phyloP scores from a whole-genome alignment of 2,797 vertebrate genomes.

The Dicrostonyx torquatus region DNA sequence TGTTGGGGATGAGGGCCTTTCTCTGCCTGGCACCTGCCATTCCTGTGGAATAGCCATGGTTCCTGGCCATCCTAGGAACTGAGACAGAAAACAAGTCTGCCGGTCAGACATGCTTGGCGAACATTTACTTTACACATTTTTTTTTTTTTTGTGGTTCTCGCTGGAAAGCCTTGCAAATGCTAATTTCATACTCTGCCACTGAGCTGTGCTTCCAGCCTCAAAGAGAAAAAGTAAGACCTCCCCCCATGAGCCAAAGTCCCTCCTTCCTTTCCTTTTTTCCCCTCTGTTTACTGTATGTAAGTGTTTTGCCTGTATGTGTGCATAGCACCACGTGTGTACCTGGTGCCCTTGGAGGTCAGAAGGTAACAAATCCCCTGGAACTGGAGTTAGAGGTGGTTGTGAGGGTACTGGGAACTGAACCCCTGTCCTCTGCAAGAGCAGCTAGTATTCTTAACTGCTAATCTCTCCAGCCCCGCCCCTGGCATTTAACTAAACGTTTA shows the following conservation, averaged over 20 bases:
- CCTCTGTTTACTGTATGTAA: neutral
- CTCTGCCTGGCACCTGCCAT: neutral
- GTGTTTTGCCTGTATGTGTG: neutral
- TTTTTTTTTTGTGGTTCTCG: neutral
- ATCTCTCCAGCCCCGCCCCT: neutral
- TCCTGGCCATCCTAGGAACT: neutral
- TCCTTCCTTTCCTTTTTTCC: neutral
- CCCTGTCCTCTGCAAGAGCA: neutral
- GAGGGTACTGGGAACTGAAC: neutral
- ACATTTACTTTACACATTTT: neutral
- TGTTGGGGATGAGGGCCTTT: neutral
- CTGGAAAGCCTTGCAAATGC: neutral
- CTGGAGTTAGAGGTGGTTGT: neutral
- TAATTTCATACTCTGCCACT: too few species aligned
- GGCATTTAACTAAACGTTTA: neutral
- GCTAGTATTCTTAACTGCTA: neutral
- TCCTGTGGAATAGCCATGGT: neutral
- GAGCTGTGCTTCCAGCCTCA: neutral
- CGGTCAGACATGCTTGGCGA: neutral
- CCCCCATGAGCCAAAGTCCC: neutral
- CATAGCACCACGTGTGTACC: too few species aligned
- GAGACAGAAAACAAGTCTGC: neutral
- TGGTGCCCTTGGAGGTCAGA: neutral
- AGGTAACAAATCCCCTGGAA: too few species aligned
- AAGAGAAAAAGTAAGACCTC: neutral